phyloP scores from a whole-genome alignment of 1,140 invertebrate species.

The Cepaea nemoralis region DNA sequence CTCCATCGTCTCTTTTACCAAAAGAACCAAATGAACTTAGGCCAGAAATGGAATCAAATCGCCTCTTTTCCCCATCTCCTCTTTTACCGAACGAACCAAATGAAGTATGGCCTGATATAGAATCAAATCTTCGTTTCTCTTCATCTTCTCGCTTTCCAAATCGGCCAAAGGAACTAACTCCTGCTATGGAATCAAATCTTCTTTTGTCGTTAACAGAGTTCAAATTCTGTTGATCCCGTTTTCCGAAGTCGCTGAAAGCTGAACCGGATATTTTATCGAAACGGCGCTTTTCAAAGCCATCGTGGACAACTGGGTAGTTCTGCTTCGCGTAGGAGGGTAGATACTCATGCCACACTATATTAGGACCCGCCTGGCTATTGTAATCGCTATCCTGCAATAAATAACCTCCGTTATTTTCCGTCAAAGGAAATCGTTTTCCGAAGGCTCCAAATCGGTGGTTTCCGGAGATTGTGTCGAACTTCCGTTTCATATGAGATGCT shows the following conservation, averaged over 20 bases:
- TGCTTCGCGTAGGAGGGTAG: too few species aligned
- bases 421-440: too few species aligned
- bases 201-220: background rate
- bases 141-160: background rate
- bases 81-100: conserved; percentile 9
- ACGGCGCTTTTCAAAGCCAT: background rate
- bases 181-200: background rate
- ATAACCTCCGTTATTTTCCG: too few species aligned
- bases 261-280: background rate
- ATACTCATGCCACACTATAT: too few species aligned
- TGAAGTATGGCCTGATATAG: background rate
- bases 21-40: background rate
- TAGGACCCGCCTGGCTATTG: too few species aligned
- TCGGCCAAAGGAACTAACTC: background rate
- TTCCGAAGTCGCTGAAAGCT: background rate
- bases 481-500: too few species aligned
- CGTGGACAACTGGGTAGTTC: too few species aligned
- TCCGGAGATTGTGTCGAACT: too few species aligned
- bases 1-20: background rate
- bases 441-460: too few species aligned
- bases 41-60: conserved; percentile 8
- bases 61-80: background rate
- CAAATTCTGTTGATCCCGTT: background rate
- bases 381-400: too few species aligned
- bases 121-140: conserved; percentile 2